Conservation (phyloP, 2,888 invertebrate species). For the Didymodactylos carnosus region DNA sequence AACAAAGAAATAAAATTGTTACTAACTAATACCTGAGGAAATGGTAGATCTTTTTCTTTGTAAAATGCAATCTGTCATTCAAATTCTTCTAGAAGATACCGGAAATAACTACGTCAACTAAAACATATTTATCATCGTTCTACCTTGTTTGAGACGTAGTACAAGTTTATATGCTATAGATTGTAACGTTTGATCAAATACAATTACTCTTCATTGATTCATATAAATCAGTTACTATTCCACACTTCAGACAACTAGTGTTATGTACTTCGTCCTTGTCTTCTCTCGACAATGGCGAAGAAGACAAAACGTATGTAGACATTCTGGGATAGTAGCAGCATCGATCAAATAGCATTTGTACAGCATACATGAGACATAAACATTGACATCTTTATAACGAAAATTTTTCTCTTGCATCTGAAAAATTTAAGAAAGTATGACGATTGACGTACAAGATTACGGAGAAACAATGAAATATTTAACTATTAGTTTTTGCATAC, state of each 20-base stretch:
- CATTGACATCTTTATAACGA: conserved; percentile 5
- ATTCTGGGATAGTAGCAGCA: conserved; percentile 94
- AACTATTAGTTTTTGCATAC: no score
- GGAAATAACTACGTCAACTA: background rate
- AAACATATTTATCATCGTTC: no score
- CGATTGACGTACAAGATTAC: no score
- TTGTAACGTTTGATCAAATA: conserved; percentile 90
- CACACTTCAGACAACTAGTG: conserved; percentile 54
- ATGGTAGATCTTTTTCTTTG: conserved; percentile 3
- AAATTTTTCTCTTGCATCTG: conserved; percentile 6
- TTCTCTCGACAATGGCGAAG: background rate
- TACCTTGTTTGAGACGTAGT: conserved; percentile 40
- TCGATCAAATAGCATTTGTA: conserved; percentile 70
- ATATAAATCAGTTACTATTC: conserved; percentile 93
- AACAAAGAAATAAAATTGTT: background rate
- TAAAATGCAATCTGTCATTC: conserved; percentile 10
- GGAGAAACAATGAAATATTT: no score
- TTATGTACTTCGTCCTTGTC: background rate
- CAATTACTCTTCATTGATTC: conserved; percentile 92
- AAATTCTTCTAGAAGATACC: background rate
- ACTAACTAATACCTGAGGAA: background rate
- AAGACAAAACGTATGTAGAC: conserved; percentile 63
- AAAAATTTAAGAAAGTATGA: no score
- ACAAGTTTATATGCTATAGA: conserved; percentile 98
- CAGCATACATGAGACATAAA: conserved; percentile 4